Percentiles rank a stretch among this genome's conserved stretches.
Evolutionary conservation across 2,888 invertebrate species (phyloP).

Genomic region (Nomada ruficornis): DNA sequence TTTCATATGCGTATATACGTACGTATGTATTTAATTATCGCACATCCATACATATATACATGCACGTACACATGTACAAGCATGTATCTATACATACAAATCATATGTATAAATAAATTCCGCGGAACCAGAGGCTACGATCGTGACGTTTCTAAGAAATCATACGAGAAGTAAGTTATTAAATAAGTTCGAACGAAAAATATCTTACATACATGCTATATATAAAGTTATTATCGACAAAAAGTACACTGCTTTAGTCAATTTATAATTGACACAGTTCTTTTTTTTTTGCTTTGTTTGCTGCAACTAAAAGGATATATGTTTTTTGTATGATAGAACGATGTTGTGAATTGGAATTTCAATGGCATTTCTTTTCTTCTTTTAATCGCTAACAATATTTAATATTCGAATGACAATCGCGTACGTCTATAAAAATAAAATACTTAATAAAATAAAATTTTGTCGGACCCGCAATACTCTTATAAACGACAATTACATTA

Average conservation of each 20-base stretch:
- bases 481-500: conserved; percentile 51
- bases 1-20: conserved; percentile 64
- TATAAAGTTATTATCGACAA: conserved; percentile 45
- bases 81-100: conserved; percentile 52
- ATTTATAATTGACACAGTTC: neutral
- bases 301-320: conserved; percentile 24
- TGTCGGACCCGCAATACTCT: conserved; percentile 46
- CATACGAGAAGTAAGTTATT: conserved; percentile 56
- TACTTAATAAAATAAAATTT: conserved; percentile 55
- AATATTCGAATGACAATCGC: conserved; percentile 27
- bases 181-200: conserved; percentile 46
- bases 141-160: conserved; percentile 23
- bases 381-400: conserved; percentile 34
- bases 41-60: conserved; percentile 35
- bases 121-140: conserved; percentile 1
- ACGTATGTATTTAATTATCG: conserved; percentile 46
- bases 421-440: conserved; percentile 60
- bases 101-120: conserved; percentile 38
- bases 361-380: neutral
- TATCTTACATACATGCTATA: conserved; percentile 27
- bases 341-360: conserved; percentile 10
- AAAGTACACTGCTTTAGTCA: conserved; percentile 24
- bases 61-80: conserved; percentile 39
- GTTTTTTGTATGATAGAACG: conserved; percentile 17
- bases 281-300: neutral